Base-by-base conservation (phyloP, 1,140 invertebrate species). In the Neocloeon triangulifer region DNA sequence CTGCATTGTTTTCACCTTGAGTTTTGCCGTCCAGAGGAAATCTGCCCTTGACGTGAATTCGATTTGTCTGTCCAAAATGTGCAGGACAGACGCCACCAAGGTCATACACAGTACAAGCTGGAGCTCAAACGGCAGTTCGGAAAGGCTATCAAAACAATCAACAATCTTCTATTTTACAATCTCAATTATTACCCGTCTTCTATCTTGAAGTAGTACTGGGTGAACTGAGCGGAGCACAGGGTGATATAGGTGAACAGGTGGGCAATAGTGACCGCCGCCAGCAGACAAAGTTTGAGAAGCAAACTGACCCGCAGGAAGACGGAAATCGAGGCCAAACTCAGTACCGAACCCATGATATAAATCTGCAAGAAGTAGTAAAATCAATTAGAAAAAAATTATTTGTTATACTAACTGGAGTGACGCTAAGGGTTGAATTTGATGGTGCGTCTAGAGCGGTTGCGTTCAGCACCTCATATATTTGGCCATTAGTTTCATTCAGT, bases 1-100 rank as follows among this genome's bases (percentile, higher is more conserved):
- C n/a, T n/a, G n/a, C n/a, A n/a, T n/a, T n/a, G n/a, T n/a, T n/a
- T n/a, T n/a, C n/a, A n/a, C n/a, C 48, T 75, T 75, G 0, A 88
- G 52, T 51, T 85, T 84, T n/a, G 73, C 73, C 51, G 85, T 81
- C 85, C 86, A 92, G 1, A 91, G 51, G 50, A 84, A 91, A 50
- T 92, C 85, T 0, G 78, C 78, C 27, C 88, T 55, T 0, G 80
- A 74, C 1, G 78, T 78, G 40, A 75, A 80, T 49, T 89, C 81
- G 5, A 80, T 73, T 55, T 85, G 80, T 14, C 79, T 55, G 46
- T 86, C 81, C 26, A 86, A 55, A 4, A 80, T 65, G 40, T 84
- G 76, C 2, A 85, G 59, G 3, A 66, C 36, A n/a, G 53, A 43
- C 5, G 62, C 49, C 10, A 64, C 43, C 2, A 81, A 50, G 0